Evolutionary conservation across 2,888 invertebrate genomes (phyloP), one percentile per base, ranked within the genome.

Genomic region (Lasioglossum morio): DNA sequence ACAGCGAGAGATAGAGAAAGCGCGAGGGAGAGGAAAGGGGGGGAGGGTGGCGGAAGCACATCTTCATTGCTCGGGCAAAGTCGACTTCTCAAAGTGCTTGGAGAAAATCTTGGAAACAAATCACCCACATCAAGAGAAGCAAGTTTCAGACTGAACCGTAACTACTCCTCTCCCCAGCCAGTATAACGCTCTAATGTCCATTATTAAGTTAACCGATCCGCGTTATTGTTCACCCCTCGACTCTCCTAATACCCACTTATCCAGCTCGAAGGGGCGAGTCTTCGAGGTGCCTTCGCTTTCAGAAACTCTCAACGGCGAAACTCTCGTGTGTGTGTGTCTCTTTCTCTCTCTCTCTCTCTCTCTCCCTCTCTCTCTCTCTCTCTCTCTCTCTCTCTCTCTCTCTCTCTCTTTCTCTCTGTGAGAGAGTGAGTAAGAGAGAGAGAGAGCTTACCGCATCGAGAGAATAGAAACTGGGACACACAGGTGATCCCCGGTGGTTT

Each of bases 141-240:
- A 91, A 91, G 90, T 91, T 91, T 89, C 85, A 77, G 88, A 81
- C 75, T 84, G 82, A 85, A 77, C 80, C 76, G 78, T 80, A 82
- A 82, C 81, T 85, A 77, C 81, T 81, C 79, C 84, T 74, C 77
- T 80, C 72, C 82, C 79, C 74, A 66, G 60, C 76, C 77, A 72
- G 85, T 90, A 87, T 90, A 90, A 87, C 89, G 89, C 81, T 87
- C 86, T 92, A 91, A 91, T 91, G 90, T 92, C 91, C 90, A 89
- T 91, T 92, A 91, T 91, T 92, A 91, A 91, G 90, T 92, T 91
- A 92, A 90, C 92, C 90, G 90, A 92, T 91, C 92, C 92, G 87
- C 89, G 89, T 92, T 92, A 91, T 92, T 88, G 89, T 92, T 92
- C 91, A 82, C 84, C 85, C 84, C 89, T 90, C 84, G 87, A 88